Conservation (phyloP, 2,797 vertebrate species). For the Poecilia velifera region DNA sequence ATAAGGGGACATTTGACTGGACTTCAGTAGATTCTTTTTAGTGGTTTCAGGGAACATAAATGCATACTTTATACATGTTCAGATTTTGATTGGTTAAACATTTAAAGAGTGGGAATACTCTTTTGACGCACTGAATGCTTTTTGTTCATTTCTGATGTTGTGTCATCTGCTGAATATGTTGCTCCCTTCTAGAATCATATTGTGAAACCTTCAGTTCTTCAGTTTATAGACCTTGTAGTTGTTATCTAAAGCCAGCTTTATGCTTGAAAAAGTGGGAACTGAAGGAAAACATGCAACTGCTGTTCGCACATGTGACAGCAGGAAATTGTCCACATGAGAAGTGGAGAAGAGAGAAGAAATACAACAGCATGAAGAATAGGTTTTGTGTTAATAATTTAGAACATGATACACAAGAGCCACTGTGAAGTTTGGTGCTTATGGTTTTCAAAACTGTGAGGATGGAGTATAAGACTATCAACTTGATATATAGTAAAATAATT, state of each 20-base stretch:
- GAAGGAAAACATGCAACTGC: neutral
- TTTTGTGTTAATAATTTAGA: neutral
- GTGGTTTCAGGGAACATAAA: neutral
- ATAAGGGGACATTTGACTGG: neutral
- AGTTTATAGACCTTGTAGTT: neutral
- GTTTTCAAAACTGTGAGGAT: neutral
- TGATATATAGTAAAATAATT: neutral
- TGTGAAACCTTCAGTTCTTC: neutral
- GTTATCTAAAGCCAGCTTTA: neutral
- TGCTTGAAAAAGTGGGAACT: neutral
- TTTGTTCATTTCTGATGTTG: neutral
- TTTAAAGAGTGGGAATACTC: neutral
- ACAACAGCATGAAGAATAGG: neutral
- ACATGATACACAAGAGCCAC: neutral
- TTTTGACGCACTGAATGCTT: neutral
- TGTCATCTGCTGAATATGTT: neutral
- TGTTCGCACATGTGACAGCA: neutral
- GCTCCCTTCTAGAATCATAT: neutral
- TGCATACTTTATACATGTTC: neutral
- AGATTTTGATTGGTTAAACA: neutral
- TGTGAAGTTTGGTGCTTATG: neutral
- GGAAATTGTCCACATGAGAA: neutral
- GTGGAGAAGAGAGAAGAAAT: neutral
- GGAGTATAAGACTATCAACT: neutral
- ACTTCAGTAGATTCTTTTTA: neutral